Evolutionary conservation across 2,888 invertebrate species (phyloP), one percentile per base, ranked within the genome.

Genomic region (Heliconius ismenius): DNA sequence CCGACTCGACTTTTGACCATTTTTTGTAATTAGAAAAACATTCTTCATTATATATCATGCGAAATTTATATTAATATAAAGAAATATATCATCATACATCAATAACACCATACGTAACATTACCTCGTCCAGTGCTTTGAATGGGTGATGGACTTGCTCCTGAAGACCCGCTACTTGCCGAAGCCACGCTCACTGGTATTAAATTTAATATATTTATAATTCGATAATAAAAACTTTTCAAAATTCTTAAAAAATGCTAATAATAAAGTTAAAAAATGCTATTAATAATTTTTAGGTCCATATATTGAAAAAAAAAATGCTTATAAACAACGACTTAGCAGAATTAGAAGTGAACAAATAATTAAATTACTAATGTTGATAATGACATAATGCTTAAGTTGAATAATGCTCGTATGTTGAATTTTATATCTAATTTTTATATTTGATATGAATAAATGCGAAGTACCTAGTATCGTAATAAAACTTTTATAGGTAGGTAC

Each of bases 151-250:
- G 91, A 82, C 93, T 93, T 7, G 90, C 81, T n/a, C 91, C 89
- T 0, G 93, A 93, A 13, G 94, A 92, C 13, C 86, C 86, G 79
- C 93, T 93, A 21, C 92, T 90, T n/a, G 91, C 91, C 75, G 93
- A 93, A 24, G 90, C 86, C 67, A 91, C 84, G 3, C 89, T 84
- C 18, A 87, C 91, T 91, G 85, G 83, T 83, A 76, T 77, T 80
- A 78, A 78, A 75, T 69, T 73, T 67, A 77, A 67, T 15, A 76
- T 24, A 26, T 10, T 26, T 15, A 36, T 21, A 24, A 24, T 6
- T 15, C 1, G 21, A 6, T 49, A 69, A 49, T 18, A 10, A 2
- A 39, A 69, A 69, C 13, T 15, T 24, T 13, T 15, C 24, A 58
- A 62, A 62, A 24, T 24, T 62, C 11, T 36, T 58, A 1, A 60